These are phyloP conservation scores for Aphis craccivora DNA, from an alignment of 1,140 invertebrate species.

Conservation along the genomic window DNA sequence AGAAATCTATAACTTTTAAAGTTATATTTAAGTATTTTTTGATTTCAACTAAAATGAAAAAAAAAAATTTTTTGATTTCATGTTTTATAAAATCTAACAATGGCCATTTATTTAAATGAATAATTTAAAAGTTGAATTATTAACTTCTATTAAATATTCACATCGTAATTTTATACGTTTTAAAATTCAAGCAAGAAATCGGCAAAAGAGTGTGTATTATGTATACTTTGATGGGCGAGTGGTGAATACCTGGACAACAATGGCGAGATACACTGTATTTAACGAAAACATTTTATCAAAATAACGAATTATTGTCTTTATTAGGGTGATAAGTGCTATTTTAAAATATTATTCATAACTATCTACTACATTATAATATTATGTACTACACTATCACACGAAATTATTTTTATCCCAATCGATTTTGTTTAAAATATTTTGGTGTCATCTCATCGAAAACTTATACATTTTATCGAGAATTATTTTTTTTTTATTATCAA, in stretches of 20 bases:
- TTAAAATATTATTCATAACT: background rate
- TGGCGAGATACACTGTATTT: background rate
- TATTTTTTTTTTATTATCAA: background rate
- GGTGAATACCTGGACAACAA: background rate
- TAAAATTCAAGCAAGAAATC: background rate
- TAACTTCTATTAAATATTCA: background rate
- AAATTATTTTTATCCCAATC: background rate
- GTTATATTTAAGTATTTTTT: background rate
- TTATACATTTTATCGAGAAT: background rate
- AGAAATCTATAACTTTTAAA: background rate
- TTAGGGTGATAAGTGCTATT: background rate
- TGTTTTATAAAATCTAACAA: background rate
- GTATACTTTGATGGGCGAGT: background rate
- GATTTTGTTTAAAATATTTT: background rate
- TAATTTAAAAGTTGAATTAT: background rate
- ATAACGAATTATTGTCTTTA: background rate
- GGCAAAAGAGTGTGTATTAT: background rate
- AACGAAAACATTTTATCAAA: background rate
- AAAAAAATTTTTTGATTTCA: too few species aligned
- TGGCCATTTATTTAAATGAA: background rate
- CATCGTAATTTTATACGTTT: background rate
- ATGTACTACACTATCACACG: background rate
- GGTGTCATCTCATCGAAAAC: background rate
- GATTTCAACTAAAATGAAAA: background rate
- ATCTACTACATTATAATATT: too few species aligned